Evolutionary conservation across 2,888 invertebrate genomes (phyloP).

Genomic region (Chaitophorus viminalis): DNA sequence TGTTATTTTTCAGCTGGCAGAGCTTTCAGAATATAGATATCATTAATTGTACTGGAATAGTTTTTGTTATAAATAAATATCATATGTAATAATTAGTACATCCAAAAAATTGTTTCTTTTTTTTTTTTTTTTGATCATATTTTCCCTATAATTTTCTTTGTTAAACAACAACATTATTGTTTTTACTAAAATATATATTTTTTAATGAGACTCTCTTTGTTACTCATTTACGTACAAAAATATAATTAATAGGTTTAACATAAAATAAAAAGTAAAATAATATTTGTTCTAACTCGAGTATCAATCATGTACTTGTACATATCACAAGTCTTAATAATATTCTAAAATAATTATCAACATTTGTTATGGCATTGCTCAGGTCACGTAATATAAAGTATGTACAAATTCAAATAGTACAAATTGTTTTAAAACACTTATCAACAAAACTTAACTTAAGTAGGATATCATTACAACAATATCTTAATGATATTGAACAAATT

Average conservation of each 20-base stretch:
- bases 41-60: slow-evolving; percentile 16
- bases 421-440: slow-evolving; percentile 13
- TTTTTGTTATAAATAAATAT: slow-evolving; percentile 18
- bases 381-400: slow-evolving; percentile 19
- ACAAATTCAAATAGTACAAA: slow-evolving; percentile 21
- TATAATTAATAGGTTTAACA: slow-evolving; percentile 11
- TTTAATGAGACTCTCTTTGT: slow-evolving; percentile 18
- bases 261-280: slow-evolving; percentile 22
- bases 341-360: neutral
- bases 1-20: slow-evolving; percentile 45
- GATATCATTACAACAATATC: slow-evolving; percentile 2
- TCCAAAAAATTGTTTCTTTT: slow-evolving; percentile 15
- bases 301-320: slow-evolving; percentile 10
- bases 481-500: slow-evolving; percentile 13
- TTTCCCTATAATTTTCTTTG: slow-evolving; percentile 63
- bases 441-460: slow-evolving; percentile 39
- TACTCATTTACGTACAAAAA: slow-evolving; percentile 13
- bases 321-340: slow-evolving; percentile 21
- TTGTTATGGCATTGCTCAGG: slow-evolving; percentile 40
- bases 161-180: slow-evolving; percentile 14
- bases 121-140: neutral
- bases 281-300: slow-evolving; percentile 10
- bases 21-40: slow-evolving; percentile 14
- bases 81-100: slow-evolving; percentile 6
- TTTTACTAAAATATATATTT: slow-evolving; percentile 44